phyloP scores from a whole-genome alignment of 2,888 invertebrate species.

The Trichacis sp. region DNA sequence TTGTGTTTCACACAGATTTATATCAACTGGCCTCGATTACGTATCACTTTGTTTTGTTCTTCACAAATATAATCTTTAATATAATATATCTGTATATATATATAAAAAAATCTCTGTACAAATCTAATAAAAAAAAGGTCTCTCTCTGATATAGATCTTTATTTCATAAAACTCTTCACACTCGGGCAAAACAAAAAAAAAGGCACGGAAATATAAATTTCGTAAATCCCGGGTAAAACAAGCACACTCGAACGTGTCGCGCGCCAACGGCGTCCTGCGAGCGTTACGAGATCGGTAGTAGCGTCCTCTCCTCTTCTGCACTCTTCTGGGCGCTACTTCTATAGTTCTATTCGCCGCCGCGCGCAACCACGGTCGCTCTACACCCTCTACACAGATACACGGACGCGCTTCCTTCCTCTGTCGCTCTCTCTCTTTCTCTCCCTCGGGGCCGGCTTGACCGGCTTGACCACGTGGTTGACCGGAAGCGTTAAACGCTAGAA shows the following conservation, averaged over 20 bases:
- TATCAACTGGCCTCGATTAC: too few relatives aligned
- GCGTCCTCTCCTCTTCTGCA: slow-evolving; percentile 24
- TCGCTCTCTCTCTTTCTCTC: slow-evolving; percentile 7
- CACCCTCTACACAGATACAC: background rate
- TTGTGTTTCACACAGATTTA: too few relatives aligned
- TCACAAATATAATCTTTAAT: slow-evolving; percentile 2
- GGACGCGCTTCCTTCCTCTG: background rate
- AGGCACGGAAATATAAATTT: background rate
- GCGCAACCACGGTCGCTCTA: too few relatives aligned
- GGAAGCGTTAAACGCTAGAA: slow-evolving; percentile 32
- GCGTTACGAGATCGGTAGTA: slow-evolving; percentile 26
- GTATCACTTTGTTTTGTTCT: too few relatives aligned
- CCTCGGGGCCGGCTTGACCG: slow-evolving; percentile 10
- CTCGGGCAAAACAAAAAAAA: too few relatives aligned
- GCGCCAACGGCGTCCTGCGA: slow-evolving; percentile 7
- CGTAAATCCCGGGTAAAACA: background rate
- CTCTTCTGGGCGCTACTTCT: slow-evolving; percentile 18
- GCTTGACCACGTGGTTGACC: slow-evolving; percentile 11
- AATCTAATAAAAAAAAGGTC: background rate
- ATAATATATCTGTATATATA: slow-evolving; percentile 8
- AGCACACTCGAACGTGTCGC: background rate
- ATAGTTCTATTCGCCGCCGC: background rate
- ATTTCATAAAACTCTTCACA: too few relatives aligned
- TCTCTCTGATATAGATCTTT: too few relatives aligned
- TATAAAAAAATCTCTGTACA: slow-evolving; percentile 2